Conservation (phyloP, 2,113 vertebrate species). For the Rissa tridactyla region DNA sequence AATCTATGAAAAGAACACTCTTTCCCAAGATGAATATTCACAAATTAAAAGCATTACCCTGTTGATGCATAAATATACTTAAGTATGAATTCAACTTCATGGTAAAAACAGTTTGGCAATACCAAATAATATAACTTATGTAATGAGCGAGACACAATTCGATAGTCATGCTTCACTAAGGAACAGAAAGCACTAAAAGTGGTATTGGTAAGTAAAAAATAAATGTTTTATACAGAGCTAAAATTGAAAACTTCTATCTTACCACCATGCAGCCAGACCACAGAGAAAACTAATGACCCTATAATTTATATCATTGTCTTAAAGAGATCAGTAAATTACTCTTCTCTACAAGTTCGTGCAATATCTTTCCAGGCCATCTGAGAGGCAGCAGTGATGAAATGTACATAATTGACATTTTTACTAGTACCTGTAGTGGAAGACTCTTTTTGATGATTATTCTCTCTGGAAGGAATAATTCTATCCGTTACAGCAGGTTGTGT, state of each 20-base stretch:
- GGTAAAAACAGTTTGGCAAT: not conserved
- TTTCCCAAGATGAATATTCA: not conserved
- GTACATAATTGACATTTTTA: not conserved
- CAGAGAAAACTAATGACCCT: not conserved
- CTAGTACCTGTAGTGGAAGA: constrained; percentile 16
- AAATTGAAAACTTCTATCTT: not conserved
- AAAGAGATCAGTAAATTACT: not conserved
- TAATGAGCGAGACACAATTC: not conserved
- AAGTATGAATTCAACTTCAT: not conserved
- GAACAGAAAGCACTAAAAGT: not conserved
- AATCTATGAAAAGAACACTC: not conserved
- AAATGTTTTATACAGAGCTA: not conserved
- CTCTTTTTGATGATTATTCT: not conserved
- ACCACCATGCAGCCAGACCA: not conserved
- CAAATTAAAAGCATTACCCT: not conserved
- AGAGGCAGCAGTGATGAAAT: not conserved
- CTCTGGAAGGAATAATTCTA: not conserved
- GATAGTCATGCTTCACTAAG: not conserved
- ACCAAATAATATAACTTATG: not conserved
- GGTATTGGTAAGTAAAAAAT: not conserved
- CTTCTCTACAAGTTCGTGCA: not conserved
- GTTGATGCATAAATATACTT: not conserved
- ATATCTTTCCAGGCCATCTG: not conserved
- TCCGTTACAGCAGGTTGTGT: not conserved
- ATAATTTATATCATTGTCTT: not conserved